Evolutionary conservation across 2,113 vertebrate species (phyloP), one percentile per base, ranked within the genome.

Genomic region (Microtus ochrogaster): DNA sequence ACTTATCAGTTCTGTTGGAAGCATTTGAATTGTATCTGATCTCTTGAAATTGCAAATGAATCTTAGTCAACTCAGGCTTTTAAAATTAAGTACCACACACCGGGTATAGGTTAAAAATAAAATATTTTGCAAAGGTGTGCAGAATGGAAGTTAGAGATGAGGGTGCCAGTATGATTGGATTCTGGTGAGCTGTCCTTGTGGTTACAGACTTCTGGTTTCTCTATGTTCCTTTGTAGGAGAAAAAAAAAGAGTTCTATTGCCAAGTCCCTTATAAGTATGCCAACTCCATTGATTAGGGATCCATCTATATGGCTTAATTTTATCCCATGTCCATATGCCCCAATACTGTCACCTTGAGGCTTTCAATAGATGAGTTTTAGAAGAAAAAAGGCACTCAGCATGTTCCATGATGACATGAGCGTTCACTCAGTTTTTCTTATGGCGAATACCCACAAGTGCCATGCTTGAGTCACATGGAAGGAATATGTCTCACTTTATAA

Each of bases 401-500:
- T 49, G 28, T 12, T 22, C n/a, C 6, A 44, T 14, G 49, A 19
- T n/a, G 30, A 30, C 39, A n/a, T 7, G 8, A 72, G 83, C 7
- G 58, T 49, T 87, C 33, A 83, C 6, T 36, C 30, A 79, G 26
- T 13, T 86, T 72, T 55, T 68, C 89, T 97, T 76, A 30, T 76
- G 68, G 11, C 7, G 88, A 87, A 91, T 73, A 74, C 52, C 14
- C 68, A 73, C 26, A 41, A 83, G 26, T 65, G 44, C 39, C 73
- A 89, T 94, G 84, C 21, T 47, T 70, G 49, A 52, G 7, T 95
- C 72, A 77, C 28, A 88, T 61, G 39, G 28, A 72, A 87, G 89
- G 8, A 73, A 30, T 55, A 85, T 79, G 11, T 84, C 88, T 94
- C 92, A 68, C 49, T 88, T 93, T 52, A 65, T 65, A 96, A 94